Conservation (phyloP, 2,113 vertebrate species). For the Indri indri region DNA sequence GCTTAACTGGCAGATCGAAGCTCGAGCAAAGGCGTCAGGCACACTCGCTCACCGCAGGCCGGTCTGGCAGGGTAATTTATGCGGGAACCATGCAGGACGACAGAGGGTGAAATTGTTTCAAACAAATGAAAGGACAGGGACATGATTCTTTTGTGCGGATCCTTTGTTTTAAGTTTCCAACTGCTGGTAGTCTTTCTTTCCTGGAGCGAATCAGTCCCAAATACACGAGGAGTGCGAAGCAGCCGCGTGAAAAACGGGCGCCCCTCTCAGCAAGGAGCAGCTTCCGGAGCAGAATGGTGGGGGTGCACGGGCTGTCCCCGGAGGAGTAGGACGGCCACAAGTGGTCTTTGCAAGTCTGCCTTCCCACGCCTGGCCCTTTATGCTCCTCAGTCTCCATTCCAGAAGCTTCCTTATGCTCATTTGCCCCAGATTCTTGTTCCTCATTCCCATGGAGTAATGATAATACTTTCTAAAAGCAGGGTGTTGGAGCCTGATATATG, state of each 20-base stretch:
- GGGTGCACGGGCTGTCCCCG: neutral
- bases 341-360: neutral
- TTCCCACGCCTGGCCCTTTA: neutral
- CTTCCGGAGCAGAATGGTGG: accelerated
- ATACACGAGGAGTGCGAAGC: neutral
- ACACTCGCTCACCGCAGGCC: neutral
- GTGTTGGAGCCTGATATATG: neutral
- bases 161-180: conserved; percentile 42
- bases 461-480: neutral
- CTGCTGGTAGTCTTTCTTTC: conserved; percentile 50
- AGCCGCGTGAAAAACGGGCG: conserved; percentile 25
- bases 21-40: conserved; percentile 69
- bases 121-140: neutral
- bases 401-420: neutral
- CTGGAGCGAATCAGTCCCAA: neutral
- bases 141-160: conserved; percentile 48
- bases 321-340: neutral
- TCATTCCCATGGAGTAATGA: neutral
- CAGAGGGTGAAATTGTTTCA: neutral
- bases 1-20: conserved; percentile 84
- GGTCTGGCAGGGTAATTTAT: conserved; percentile 48
- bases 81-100: conserved; percentile 37
- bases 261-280: neutral
- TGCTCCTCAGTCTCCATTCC: neutral
- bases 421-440: neutral